Base-by-base conservation (phyloP, 2,113 vertebrate genomes). In the Scophthalmus maximus region DNA sequence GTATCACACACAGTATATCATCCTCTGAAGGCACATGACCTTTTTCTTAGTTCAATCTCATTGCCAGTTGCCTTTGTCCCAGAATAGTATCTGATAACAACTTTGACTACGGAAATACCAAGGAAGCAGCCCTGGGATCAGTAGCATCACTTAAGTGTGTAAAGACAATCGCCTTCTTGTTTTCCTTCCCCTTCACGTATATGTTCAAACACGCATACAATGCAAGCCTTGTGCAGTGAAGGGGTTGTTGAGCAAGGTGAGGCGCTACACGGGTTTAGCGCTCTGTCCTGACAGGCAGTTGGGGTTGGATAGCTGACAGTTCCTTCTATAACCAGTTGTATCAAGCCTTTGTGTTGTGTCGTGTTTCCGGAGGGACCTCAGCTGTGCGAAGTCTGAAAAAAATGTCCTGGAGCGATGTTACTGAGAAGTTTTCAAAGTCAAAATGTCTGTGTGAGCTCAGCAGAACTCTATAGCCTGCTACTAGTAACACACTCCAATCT, bases 261-360 rank as follows among this genome's bases (percentile, higher is more conserved):
- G 27, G 68, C 42, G 50, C n/a, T n/a, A n/a, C n/a, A n/a, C n/a
- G n/a, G n/a, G n/a, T n/a, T 47, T 50, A 58, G 47, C 30, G 23
- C 55, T 8, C 38, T 61, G 62, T 56, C 38, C n/a, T 38, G 36
- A 32, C 14, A 51, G n/a, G 34, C 25, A 50, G 59, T 3, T n/a
- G n/a, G 46, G 23, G 18, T 15, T 25, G 2, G 20, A 53, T 50
- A 44, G 26, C 52, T 26, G 32, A 25, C n/a, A 38, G 46, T 5
- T 25, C 15, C 10, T 27, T 14, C 11, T 15, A 18, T 1, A 42
- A n/a, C 6, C 18, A 44, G 15, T 6, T 5, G 42, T 4, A 44
- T 44, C 30, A 32, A 4, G 8, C 30, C 30, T 32, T 32, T 32
- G 30, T 32, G 30, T 32, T 32, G 30, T 8, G 5, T 32, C 30